Conservation (phyloP, 2,113 vertebrate species). For the Sterrhoptilus dennistouni region DNA sequence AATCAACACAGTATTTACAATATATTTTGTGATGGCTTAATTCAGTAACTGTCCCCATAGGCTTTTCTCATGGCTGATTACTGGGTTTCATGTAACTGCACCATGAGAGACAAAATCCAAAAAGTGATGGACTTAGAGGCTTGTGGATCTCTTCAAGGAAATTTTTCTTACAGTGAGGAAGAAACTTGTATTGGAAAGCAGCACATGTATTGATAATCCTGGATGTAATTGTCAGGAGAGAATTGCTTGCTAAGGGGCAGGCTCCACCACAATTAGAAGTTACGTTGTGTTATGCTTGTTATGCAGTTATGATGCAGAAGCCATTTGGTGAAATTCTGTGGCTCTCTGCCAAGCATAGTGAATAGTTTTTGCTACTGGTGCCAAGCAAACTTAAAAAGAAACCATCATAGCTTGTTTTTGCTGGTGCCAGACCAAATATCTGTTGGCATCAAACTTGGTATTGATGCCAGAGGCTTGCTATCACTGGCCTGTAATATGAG, state of each 20-base stretch:
- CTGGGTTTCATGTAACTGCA: neutral
- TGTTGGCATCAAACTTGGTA: slow-evolving; percentile 41
- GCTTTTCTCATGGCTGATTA: neutral
- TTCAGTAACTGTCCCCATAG: slow-evolving; percentile 21
- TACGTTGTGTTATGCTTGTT: slow-evolving; percentile 11
- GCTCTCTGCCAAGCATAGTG: slow-evolving; percentile 38
- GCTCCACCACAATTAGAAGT: neutral
- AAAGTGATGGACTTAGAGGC: neutral
- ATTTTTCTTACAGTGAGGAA: neutral
- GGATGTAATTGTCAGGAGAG: neutral
- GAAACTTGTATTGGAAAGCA: neutral
- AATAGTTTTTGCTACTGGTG: slow-evolving; percentile 48
- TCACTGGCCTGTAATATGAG: slow-evolving; percentile 57
- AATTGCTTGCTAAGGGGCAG: neutral
- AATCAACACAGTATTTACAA: slow-evolving; percentile 8
- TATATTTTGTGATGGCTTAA: slow-evolving; percentile 6
- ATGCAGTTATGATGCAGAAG: slow-evolving; percentile 45
- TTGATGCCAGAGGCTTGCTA: slow-evolving; percentile 65
- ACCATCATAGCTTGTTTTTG: slow-evolving; percentile 53
- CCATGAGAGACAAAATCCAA: neutral
- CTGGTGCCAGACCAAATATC: slow-evolving; percentile 64
- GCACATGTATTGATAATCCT: neutral
- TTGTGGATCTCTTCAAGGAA: neutral
- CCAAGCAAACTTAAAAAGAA: slow-evolving; percentile 66
- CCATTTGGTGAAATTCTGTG: slow-evolving; percentile 50